Base-by-base conservation (phyloP, 1,140 invertebrate genomes). In the Zaprionus gabonicus region DNA sequence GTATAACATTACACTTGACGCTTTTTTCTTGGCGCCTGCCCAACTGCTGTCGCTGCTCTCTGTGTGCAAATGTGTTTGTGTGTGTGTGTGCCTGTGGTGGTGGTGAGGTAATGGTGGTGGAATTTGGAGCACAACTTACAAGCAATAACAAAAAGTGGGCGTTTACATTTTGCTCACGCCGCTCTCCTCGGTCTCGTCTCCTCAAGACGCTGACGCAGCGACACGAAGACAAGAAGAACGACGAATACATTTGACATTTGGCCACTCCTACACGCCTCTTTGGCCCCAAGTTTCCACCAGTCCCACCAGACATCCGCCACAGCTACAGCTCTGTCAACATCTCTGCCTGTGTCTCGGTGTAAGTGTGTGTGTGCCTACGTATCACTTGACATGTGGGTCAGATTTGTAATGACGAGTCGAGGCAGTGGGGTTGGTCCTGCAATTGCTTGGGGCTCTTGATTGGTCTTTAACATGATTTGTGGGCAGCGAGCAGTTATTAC, bases 361-460 rank as follows among this genome's bases (percentile, higher is more conserved):
- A 9, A 44, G 69, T 64, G 65, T 57, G 53, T 53, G 31, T 36
- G 31, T 31, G 15, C 46, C n/a, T 62, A 38, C 55, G 60, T 38
- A 71, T 73, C 67, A 63, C 56, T 70, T 86, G 83, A 86, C 82
- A 82, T 87, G 71, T 86, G 82, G 82, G 82, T 85, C 83, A 82
- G 80, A 59, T 53, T 51, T 27, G 49, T 25, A 36, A 9, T n/a
- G 46, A 57, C 53, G 41, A 10, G 20, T 15, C 23, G 38, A 34
- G 31, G 6, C 46, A 49, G 13, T 57, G 51, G 55, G 38, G 58
- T 56, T 67, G 58, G 23, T 38, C 23, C 57, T 38, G 34, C 15
- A 57, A n/a, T 20, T 65, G 56, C 27, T 15, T 10, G 31, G 58
- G 46, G 57, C 67, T 51, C 46, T 65, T 71, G 73, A 76, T 76